These are phyloP conservation scores for Scelioninae gen. 1 DNA, from an alignment of 2,888 invertebrate species.

Conservation along the genomic window DNA sequence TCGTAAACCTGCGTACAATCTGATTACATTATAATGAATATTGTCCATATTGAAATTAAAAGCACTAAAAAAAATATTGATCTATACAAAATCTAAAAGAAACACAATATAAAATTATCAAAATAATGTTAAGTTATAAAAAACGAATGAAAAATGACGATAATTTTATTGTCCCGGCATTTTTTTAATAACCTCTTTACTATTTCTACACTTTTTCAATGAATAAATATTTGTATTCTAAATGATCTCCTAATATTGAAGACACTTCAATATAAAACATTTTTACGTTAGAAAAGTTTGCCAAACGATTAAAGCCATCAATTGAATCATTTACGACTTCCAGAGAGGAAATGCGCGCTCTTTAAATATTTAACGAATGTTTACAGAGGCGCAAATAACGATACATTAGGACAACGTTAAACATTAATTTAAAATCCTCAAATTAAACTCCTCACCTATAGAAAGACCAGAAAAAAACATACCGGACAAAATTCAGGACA, in stretches of 20 bases:
- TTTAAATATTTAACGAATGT: conserved; percentile 49
- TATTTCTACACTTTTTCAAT: neutral
- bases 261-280: conserved; percentile 35
- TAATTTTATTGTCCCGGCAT: too few species aligned
- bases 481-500: neutral
- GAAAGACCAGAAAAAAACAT: neutral
- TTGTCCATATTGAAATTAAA: neutral
- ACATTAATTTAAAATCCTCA: conserved; percentile 23
- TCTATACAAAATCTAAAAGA: too few species aligned
- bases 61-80: too few species aligned
- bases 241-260: conserved; percentile 25
- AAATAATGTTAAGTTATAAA: too few species aligned
- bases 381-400: conserved; percentile 42
- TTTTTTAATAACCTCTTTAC: conserved; percentile 1
- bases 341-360: neutral
- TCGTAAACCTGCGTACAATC: too few species aligned
- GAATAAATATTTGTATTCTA: conserved; percentile 14
- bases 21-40: neutral
- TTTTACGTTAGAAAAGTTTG: conserved; percentile 35
- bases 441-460: conserved; percentile 1
- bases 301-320: conserved; percentile 48
- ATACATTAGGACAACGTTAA: conserved; percentile 39
- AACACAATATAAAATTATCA: too few species aligned
- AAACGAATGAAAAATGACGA: too few species aligned
- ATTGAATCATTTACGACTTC: conserved; percentile 43